Evolutionary conservation across 1,140 invertebrate genomes (phyloP), one percentile per base, ranked within the genome.

Genomic region (Drosophila nannoptera): DNA sequence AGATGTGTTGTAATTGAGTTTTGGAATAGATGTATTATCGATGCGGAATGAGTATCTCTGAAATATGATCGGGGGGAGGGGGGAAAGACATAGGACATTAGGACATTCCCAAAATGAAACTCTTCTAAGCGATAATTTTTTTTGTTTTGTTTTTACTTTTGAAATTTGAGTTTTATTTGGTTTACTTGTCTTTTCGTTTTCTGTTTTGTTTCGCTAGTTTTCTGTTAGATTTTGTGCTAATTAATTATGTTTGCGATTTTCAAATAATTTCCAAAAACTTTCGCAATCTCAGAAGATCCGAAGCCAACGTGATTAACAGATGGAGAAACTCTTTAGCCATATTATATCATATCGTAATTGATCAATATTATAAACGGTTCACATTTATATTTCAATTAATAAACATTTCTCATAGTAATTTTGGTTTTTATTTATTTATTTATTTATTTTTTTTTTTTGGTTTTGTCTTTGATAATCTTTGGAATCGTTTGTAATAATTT

Each of bases 211-310:
- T 8, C 22, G 22, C 22, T 22, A 22, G 22, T 22, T 52, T 33
- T n/a, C 16, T 55, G 43, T 70, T 75, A 54, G 71, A 68, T 72
- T 75, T 75, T 54, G 58, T 75, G 69, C 73, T 75, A 75, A 42
- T 73, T 73, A 55, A 62, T 56, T 55, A 43, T 43, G 38, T 38
- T 46, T 36, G 7, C 7, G n/a, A 43, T 14, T 16, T 45, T 45
- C 12, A 7, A 45, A 16, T 16, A 5, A 11, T 45, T 22, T 22
- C 5, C 22, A 22, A 2, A 22, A 22, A 22, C 22, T 2, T 22
- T 22, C 22, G 1, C 22, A 22, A 22, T 22, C 22, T 22, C 22
- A 3, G 22, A 22, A 22, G 22, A 22, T 22, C 3, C 22, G 22
- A 22, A 22, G 22, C 22, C 1, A 22, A 22, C 22, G 22, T 22